Base-by-base conservation (phyloP, 2,797 vertebrate genomes). In the Acanthiza pusilla region DNA sequence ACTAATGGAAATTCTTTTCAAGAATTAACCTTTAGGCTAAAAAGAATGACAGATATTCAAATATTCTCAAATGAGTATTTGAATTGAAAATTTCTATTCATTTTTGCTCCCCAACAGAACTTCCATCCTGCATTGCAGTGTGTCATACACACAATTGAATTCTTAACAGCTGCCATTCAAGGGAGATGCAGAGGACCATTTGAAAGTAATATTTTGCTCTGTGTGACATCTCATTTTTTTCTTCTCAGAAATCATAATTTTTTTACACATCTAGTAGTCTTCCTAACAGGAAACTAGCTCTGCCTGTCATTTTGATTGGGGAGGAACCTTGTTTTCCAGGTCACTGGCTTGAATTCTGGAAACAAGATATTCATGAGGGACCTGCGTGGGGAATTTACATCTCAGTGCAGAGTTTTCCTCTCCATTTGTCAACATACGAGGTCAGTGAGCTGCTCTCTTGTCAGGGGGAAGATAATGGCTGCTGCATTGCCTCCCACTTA, bases 361-460 rank as follows among this genome's bases (percentile, higher is more conserved):
- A 98, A 98, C 98, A 98, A 98, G 98, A 98, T 98, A 98, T 98
- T 98, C 97, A 98, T 98, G 98, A 98, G 98, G 98, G 98, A 98
- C 97, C 96, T 96, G 97, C 94, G 92, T 93, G 96, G 87, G 97
- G 98, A 98, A 98, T 99, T 99, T 98, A 99, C 98, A 99, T 99
- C 98, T 99, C 97, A 65, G 97, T 96, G 96, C 94, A 97, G 98
- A 98, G 97, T 98, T 99, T 99, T 99, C 98, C 98, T 98, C 98
- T 99, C 98, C 99, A 99, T 99, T 99, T 99, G 98, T 98, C 98
- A 98, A 98, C 98, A 98, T 98, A 98, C 97, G 98, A 99, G 99
- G 99, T 99, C 99, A 99, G 97, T 97, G 98, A 98, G 97, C 98
- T 96, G 97, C 98, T 98, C 97, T 88, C 97, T 97, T 98, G 96